Evolutionary conservation across 2,888 invertebrate species (phyloP), one percentile per base, ranked within the genome.

Genomic region (Meloe dianella): DNA sequence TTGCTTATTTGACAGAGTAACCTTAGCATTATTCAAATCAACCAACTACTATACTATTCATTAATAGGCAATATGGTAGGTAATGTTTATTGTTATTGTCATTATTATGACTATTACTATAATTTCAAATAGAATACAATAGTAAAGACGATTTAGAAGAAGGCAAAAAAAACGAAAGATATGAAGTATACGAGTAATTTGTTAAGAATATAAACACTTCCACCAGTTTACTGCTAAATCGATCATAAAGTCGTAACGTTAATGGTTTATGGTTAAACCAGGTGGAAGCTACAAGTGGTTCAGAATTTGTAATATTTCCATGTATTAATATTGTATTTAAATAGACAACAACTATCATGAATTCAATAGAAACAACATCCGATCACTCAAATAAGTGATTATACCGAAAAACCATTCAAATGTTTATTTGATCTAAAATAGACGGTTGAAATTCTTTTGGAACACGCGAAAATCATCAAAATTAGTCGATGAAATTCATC

Each of bases 161-260:
- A 61, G 56, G 56, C 8, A 62, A 60, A 29, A 64, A 64, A 58
- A 58, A 54, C 60, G 69, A 73, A 69, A 74, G 71, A 75, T 74
- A 77, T 74, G 76, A 73, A 75, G 78, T 75, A 75, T 32, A 41
- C 76, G 75, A 68, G 74, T 79, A 81, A 82, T 82, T 82, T 81
- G 81, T 82, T 81, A 80, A 81, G 81, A 80, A 81, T 80, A 81
- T 81, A 82, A 82, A 82, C 82, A 81, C 81, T 80, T 81, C 78
- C 74, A 75, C 78, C 78, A 79, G 77, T 80, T 82, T 81, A 82
- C 80, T 79, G 80, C 78, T 78, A 76, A 81, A 82, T 82, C 81
- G 81, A 82, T 82, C 81, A 82, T 82, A 82, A 82, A 81, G 80
- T 78, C 79, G 79, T 79, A 79, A 80, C 79, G 78, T 80, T 79